Evolutionary conservation across 1,140 invertebrate species (phyloP).

Genomic region (Drosophila nebulosa): DNA sequence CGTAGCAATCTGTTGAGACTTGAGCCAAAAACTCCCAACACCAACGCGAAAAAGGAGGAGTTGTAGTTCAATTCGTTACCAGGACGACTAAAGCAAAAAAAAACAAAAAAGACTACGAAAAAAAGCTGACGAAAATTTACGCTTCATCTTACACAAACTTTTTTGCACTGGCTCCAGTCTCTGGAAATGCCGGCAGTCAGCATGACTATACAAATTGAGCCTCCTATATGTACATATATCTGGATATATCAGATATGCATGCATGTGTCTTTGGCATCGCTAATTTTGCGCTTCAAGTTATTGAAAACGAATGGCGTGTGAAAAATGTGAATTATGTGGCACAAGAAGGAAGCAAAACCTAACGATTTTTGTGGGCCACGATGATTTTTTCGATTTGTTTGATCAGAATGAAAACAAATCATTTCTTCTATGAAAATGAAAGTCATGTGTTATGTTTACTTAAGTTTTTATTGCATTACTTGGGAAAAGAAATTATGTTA

Average conservation of each 20-base stretch:
- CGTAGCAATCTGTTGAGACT: conserved; percentile 61
- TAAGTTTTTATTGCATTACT: background rate
- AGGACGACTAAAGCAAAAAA: conserved; percentile 9
- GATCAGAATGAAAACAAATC: background rate
- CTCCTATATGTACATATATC: conserved; percentile 20
- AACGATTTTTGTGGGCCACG: background rate
- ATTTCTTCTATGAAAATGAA: background rate
- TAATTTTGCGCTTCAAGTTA: conserved; percentile 64
- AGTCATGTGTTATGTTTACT: background rate
- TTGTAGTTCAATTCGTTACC: conserved; percentile 75
- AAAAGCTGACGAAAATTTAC: conserved; percentile 61
- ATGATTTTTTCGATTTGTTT: background rate
- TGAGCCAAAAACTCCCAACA: conserved; percentile 28
- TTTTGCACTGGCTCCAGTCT: conserved; percentile 37
- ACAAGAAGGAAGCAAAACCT: background rate
- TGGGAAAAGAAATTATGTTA: background rate
- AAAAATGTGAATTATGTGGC: conserved; percentile 55
- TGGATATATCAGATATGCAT: conserved; percentile 18
- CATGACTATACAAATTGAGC: conserved; percentile 46
- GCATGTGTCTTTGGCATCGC: conserved; percentile 41
- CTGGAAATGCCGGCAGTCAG: conserved; percentile 47
- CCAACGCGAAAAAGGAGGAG: conserved; percentile 72
- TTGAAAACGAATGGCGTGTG: conserved; percentile 76
- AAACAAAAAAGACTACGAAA: conserved; percentile 38
- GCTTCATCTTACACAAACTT: conserved; percentile 62